Conservation (phyloP, 53 echinoderm and acorn worm species). For the Holothuria leucospilota region DNA sequence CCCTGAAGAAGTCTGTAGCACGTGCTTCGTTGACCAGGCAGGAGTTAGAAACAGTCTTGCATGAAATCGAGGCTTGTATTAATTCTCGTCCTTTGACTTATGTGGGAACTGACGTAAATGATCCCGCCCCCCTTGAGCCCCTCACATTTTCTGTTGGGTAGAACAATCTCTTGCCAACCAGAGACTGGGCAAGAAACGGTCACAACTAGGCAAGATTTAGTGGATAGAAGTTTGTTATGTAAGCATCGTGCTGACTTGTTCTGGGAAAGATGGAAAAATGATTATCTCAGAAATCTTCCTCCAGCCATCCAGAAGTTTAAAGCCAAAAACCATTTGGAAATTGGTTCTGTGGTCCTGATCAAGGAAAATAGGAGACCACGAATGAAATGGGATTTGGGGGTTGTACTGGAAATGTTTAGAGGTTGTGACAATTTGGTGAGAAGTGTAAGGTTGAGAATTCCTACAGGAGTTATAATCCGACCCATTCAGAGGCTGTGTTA, state of each 20-base stretch:
- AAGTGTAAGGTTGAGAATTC: neutral
- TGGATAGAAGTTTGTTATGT: neutral
- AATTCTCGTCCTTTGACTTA: constrained; percentile 17
- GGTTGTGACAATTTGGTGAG: neutral
- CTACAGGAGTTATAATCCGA: neutral
- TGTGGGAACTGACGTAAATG: constrained; percentile 26
- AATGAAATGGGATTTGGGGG: constrained; percentile 8
- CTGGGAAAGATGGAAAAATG: constrained; percentile 20
- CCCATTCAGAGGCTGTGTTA: constrained; percentile 5
- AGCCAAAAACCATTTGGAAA: neutral
- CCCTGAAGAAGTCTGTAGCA: constrained; percentile 17
- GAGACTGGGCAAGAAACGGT: neutral
- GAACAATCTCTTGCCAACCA: neutral
- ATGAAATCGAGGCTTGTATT: constrained; percentile 6
- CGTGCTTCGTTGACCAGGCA: too few species aligned
- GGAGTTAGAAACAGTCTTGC: too few species aligned
- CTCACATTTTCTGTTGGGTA: constrained; percentile 5
- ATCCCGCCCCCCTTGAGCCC: neutral
- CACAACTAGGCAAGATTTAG: neutral
- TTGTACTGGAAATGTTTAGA: neutral
- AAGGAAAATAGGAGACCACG: neutral
- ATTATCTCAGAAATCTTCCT: constrained; percentile 16
- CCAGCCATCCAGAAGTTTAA: constrained; percentile 16
- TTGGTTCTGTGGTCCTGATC: constrained; percentile 18
- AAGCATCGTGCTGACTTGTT: neutral